Base-by-base conservation (phyloP, 1,140 invertebrate species). In the Orius laevigatus region DNA sequence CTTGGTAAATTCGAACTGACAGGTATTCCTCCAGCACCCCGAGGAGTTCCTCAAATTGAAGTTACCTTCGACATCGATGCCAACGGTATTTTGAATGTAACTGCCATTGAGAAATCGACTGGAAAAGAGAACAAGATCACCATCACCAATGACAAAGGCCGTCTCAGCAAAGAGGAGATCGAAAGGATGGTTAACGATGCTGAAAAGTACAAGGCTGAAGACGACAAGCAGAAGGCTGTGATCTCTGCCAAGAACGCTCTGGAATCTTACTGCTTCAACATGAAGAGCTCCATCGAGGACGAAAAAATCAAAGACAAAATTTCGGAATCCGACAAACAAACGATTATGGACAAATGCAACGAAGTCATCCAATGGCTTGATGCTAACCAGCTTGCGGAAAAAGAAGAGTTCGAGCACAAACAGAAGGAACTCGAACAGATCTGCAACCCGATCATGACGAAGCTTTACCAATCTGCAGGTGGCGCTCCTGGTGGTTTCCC, bases 111-210 rank as follows among this genome's bases (percentile, higher is more conserved):
- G 58, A 93, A 92, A 63, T 93, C 79, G 2, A 95, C 93, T 52
- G 92, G 92, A 59, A 93, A 93, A 66, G 85, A 92, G 60, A 96
- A 96, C 68, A 95, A 95, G 67, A 96, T 97, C 64, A 95, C 89
- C 20, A 96, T 97, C 58, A 96, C 89, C 59, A 97, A 97, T 62
- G 93, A 97, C 69, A 96, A 96, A 67, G 91, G 93, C 53, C 82
- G 93, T 59, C 73, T 98, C 0, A 86, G 79, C 61, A 95, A 96
- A 68, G 90, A 95, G 60, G 92, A 97, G 56, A 97, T 97, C 59
- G 91, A 97, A 62, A 73, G 87, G 38, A 97, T 98, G 93, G 88
- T 98, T 33, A 85, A 90, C 51, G 93, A 98, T 56, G 92, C 92
- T n/a, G 91, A 96, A 65, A 90, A 87, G 60, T 97, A 90, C 73